Evolutionary conservation across 2,113 vertebrate genomes (phyloP), one percentile per base, ranked within the genome.

Genomic region (Monarcha castaneiventris): DNA sequence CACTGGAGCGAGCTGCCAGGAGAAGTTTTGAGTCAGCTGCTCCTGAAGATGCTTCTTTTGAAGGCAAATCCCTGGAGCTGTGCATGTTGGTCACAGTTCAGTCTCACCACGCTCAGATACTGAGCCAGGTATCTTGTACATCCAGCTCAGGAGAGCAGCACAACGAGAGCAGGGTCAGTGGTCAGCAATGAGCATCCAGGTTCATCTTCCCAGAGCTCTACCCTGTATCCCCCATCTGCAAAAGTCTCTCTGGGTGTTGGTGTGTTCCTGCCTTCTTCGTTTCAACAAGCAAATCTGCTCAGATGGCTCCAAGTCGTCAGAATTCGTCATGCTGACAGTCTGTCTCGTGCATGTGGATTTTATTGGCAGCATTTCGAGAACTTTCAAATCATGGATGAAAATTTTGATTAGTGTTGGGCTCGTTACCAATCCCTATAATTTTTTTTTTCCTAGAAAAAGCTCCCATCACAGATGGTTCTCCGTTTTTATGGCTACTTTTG

Each of bases 161-260:
- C 0, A 0, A 35, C 0, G 0, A 64, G 37, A 76, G 7, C 3
- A 0, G 32, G 46, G 1, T 56, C 64, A 62, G 46, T 41, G 51
- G 7, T 87, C 62, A 54, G 48, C 7, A 9, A 0, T 35, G 58
- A 61, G 27, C 54, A 72, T 55, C 26, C 25, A 59, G 17, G 21
- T 9, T 67, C 11, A 5, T 32, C 3, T 2, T 78, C 30, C 0
- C 0, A 35, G 49, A 22, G 5, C 35, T 85, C 33, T 44, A 7
- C 8, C 15, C 1, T 2, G 10, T 39, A 11, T 69, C 11, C 27
- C 11, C 35, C 16, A 8, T 48, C 48, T 62, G 35, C 39, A 74
- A 0, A 77, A 63, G 32, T 63, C 33, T 54, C 41, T 77, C 43
- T 56, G 25, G 3, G 35, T 4, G 0, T 32, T 77, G 55, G 13